phyloP scores from a whole-genome alignment of 2,113 vertebrate genomes.

The Myrmecophaga tridactyla region DNA sequence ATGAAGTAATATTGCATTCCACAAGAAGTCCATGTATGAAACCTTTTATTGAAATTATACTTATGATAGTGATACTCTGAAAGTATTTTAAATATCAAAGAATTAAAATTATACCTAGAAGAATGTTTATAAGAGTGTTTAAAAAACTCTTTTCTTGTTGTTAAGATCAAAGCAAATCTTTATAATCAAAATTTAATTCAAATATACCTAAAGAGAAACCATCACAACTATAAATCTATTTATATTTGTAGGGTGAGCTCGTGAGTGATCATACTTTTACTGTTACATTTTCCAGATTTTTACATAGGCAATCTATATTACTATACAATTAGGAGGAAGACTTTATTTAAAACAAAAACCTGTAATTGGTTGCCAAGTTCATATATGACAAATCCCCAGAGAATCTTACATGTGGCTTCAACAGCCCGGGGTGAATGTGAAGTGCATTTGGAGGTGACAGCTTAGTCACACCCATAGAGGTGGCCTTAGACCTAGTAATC shows the following conservation, averaged over 20 bases:
- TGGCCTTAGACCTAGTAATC: not conserved
- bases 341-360: not conserved
- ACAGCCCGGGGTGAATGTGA: not conserved
- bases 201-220: not conserved
- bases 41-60: not conserved
- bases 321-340: not conserved
- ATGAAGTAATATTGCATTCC: not conserved
- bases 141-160: not conserved
- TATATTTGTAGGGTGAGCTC: not conserved
- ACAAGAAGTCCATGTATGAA: not conserved
- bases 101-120: not conserved
- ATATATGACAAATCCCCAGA: not conserved
- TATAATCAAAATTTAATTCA: not conserved
- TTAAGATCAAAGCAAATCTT: not conserved
- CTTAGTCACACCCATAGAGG: not conserved
- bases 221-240: conserved; percentile 2
- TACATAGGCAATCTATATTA: not conserved
- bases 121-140: no score
- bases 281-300: not conserved
- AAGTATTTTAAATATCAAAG: not conserved
- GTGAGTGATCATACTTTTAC: not conserved
- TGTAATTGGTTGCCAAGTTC: not conserved
- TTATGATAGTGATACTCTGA: not conserved
- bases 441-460: not conserved
- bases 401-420: not conserved